These are phyloP conservation scores for Umimayanthus kanabou DNA, from an alignment of 92 coral and sea anemone genomes.

Conservation along the genomic window DNA sequence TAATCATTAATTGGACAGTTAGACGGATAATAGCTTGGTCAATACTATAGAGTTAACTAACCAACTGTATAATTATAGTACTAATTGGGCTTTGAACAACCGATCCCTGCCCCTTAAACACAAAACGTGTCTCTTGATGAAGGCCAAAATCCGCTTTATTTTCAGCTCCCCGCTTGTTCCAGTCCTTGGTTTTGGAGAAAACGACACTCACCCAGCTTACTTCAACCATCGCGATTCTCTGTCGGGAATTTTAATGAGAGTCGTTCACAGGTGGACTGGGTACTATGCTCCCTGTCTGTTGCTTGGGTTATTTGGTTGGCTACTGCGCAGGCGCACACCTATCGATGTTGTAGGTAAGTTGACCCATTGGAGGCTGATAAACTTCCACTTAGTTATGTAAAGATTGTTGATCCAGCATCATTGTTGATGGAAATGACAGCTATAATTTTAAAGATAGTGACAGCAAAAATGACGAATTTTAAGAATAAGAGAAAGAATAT, in stretches of 20 bases:
- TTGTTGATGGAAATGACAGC: neutral
- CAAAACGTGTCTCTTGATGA: neutral
- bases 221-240: conserved; percentile 19
- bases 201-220: conserved; percentile 12
- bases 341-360: conserved; percentile 20
- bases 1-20: too few relatives aligned
- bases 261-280: neutral
- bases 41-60: too few relatives aligned
- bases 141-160: neutral
- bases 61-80: too few relatives aligned
- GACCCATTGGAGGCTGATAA: neutral
- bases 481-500: neutral
- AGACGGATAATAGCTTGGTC: too few relatives aligned
- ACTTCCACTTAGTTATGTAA: too few relatives aligned
- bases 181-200: conserved; percentile 17
- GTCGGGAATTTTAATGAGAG: conserved; percentile 5
- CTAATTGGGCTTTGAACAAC: too few relatives aligned
- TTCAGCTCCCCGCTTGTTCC: conserved; percentile 15
- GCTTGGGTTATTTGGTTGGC: neutral
- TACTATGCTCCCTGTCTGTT: conserved; percentile 8
- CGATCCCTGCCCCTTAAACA: too few relatives aligned
- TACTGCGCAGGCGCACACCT: conserved; percentile 10
- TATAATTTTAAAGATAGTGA: too few relatives aligned
- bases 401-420: too few relatives aligned
- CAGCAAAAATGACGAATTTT: neutral